Percentiles rank a stretch among this genome's conserved stretches.
phyloP scores from a whole-genome alignment of 2,113 vertebrate species.

The Oriolus oriolus region DNA sequence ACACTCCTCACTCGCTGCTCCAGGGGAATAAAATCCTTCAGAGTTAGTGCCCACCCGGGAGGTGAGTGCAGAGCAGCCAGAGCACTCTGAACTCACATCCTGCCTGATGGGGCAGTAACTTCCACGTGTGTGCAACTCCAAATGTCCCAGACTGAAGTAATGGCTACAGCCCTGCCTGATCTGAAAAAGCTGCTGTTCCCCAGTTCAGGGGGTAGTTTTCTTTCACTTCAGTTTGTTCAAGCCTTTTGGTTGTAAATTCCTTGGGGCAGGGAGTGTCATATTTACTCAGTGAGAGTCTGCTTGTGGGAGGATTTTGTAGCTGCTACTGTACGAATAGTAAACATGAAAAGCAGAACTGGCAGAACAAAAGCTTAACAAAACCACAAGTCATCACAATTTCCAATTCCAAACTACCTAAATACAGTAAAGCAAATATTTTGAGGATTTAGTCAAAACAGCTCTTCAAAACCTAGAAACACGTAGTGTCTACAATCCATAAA shows the following conservation, averaged over 20 bases:
- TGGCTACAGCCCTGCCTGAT: too few species aligned
- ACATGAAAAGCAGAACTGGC: neutral
- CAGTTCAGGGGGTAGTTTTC: neutral
- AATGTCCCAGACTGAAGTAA: neutral
- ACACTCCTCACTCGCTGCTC: neutral
- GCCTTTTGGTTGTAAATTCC: neutral
- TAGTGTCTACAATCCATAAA: neutral
- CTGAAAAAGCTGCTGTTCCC: neutral
- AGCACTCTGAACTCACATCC: neutral
- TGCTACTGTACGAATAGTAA: neutral
- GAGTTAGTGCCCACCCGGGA: neutral
- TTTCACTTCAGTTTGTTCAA: neutral
- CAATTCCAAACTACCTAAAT: neutral
- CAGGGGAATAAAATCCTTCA: neutral
- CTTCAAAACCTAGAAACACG: neutral
- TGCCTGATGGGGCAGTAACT: neutral
- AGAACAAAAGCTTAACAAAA: slow-evolving; percentile 7
- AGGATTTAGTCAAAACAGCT: neutral
- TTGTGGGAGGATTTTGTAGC: neutral
- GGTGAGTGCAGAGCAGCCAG: neutral
- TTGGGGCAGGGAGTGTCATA: neutral
- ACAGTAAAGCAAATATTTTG: neutral
- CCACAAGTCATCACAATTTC: neutral
- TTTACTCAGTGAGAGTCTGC: neutral
- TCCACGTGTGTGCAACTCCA: neutral